phyloP scores from a whole-genome alignment of 2,888 invertebrate genomes.

The Coenonympha arcania region DNA sequence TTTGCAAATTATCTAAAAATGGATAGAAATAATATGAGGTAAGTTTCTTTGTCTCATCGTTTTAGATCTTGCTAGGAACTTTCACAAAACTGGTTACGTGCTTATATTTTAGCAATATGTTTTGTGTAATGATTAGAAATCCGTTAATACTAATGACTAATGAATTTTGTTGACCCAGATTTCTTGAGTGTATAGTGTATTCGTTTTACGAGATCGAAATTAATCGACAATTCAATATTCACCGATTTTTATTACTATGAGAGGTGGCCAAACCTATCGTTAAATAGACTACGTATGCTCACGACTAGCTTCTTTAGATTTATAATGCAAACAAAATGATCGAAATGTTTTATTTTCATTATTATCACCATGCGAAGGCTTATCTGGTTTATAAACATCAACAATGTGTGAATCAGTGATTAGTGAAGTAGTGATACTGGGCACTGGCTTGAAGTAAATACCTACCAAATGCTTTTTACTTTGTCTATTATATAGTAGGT shows the following conservation, averaged over 20 bases:
- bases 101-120: not conserved
- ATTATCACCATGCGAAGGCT: constrained; percentile 15
- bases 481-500: not conserved
- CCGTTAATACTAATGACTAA: not conserved
- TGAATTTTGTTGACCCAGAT: constrained; percentile 6
- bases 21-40: constrained; percentile 51
- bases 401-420: constrained; percentile 9
- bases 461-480: not conserved
- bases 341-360: constrained; percentile 20
- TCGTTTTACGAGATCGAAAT: not conserved
- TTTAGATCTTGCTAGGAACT: constrained; percentile 29
- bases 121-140: not conserved
- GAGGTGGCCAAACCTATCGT: too few species aligned
- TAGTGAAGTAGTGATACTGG: not conserved
- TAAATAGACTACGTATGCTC: too few species aligned
- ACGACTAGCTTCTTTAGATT: too few species aligned
- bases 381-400: constrained; percentile 13
- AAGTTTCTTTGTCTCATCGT: constrained; percentile 46
- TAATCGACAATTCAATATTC: too few species aligned
- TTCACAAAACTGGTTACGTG: constrained; percentile 32
- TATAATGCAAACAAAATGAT: constrained; percentile 16
- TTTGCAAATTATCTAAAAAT: constrained; percentile 23
- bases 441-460: not conserved
- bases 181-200: not conserved
- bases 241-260: too few species aligned